Evolutionary conservation across 2,797 vertebrate genomes (phyloP).

Genomic region (Babyrousa celebensis): DNA sequence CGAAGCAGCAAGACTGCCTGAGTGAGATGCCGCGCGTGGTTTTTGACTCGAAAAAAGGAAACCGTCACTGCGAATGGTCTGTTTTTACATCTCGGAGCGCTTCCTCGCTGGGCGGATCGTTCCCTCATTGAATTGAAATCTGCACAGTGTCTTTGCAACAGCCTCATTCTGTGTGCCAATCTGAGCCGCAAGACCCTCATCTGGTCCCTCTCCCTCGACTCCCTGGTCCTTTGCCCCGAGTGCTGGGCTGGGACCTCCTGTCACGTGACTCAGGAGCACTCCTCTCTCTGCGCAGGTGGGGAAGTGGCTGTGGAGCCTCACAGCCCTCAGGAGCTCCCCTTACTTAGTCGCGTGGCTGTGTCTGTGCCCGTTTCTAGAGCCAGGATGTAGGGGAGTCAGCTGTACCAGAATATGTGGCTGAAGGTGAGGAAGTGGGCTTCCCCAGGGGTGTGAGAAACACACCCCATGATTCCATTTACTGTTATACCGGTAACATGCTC

Average conservation of each 20-base stretch:
- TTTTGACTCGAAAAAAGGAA: constrained; percentile 45
- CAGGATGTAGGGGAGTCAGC: not conserved
- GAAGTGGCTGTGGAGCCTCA: rapidly evolving
- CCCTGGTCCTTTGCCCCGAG: not conserved
- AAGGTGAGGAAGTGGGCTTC: not conserved
- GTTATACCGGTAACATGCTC: too few relatives aligned
- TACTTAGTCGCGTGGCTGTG: rapidly evolving
- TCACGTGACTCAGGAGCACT: not conserved
- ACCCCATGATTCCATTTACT: not conserved
- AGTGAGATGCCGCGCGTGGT: not conserved
- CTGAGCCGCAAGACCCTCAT: not conserved
- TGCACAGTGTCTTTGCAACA: too few relatives aligned
- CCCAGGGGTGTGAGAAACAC: not conserved
- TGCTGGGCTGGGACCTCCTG: not conserved
- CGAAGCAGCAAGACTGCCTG: not conserved
- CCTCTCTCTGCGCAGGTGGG: not conserved
- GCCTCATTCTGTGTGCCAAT: not conserved
- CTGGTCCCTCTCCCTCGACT: not conserved
- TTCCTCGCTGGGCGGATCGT: not conserved
- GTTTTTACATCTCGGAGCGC: constrained; percentile 31
- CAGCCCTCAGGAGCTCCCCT: not conserved
- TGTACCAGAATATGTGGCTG: not conserved
- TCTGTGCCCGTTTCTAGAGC: not conserved
- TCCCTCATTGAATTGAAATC: constrained; percentile 30
- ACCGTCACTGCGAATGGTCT: not conserved